phyloP scores from a whole-genome alignment of 2,888 invertebrate species.

The Campoletis raptor region DNA sequence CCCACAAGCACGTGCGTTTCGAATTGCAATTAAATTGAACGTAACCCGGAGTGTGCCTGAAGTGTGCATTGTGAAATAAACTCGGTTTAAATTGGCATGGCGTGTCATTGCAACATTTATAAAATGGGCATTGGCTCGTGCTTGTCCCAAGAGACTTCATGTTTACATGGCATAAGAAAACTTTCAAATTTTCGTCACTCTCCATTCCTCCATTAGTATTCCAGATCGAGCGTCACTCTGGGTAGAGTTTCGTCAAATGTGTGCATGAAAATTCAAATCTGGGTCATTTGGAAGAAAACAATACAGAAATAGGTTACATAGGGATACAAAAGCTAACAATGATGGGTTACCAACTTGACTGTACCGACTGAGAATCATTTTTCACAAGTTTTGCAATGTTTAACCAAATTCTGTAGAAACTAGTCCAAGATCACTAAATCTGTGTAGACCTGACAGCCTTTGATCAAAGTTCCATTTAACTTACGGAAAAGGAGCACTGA shows the following conservation, averaged over 20 bases:
- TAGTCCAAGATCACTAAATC: not conserved
- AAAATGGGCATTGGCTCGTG: conserved; percentile 22
- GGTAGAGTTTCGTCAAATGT: not conserved
- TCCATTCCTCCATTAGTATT: not conserved
- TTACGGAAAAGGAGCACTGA: not conserved
- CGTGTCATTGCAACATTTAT: conserved; percentile 34
- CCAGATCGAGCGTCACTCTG: not conserved
- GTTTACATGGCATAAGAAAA: conserved; percentile 23
- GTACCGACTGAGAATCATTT: too few relatives aligned
- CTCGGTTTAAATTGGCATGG: conserved; percentile 23
- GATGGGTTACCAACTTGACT: too few relatives aligned
- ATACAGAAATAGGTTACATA: not conserved
- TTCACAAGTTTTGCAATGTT: not conserved
- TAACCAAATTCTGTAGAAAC: too few relatives aligned
- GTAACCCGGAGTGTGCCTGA: conserved; percentile 21
- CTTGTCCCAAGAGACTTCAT: conserved; percentile 32
- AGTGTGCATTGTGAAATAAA: conserved; percentile 7
- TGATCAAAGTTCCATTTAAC: not conserved
- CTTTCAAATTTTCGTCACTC: conserved; percentile 11
- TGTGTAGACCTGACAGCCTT: too few relatives aligned
- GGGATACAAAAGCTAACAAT: too few relatives aligned
- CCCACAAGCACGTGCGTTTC: conserved; percentile 46
- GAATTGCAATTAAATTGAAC: conserved; percentile 38
- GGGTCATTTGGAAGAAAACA: not conserved
- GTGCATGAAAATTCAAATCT: not conserved